phyloP scores from a whole-genome alignment of 2,888 invertebrate species.

The Hydroisotoma schaefferi region DNA sequence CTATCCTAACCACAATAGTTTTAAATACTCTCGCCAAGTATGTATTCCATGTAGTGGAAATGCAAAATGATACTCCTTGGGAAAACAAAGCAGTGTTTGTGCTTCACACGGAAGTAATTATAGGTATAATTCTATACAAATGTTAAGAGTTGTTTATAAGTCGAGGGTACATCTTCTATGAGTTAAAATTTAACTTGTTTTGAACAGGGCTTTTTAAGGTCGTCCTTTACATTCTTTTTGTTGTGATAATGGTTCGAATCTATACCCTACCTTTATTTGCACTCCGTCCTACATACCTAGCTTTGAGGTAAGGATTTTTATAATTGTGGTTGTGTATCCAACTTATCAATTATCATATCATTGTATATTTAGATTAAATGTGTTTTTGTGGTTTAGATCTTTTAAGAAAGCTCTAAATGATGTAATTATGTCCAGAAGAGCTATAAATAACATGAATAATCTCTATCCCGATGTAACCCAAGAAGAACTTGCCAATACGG shows the following conservation, averaged over 20 bases:
- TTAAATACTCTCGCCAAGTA: conserved; percentile 91
- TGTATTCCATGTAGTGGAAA: conserved; percentile 78
- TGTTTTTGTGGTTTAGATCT: conserved; percentile 60
- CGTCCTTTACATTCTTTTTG: conserved; percentile 82
- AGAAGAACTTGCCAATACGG: conserved; percentile 84
- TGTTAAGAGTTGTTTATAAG: neutral
- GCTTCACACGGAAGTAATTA: conserved; percentile 90
- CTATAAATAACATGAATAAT: conserved; percentile 97
- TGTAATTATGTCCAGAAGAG: conserved; percentile 91
- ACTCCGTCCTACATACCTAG: conserved; percentile 97
- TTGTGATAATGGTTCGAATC: conserved; percentile 92
- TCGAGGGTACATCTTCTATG: too few relatives aligned
- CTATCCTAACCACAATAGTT: conserved; percentile 88
- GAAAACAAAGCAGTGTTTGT: conserved; percentile 98
- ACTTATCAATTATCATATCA: too few relatives aligned
- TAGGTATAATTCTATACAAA: conserved; percentile 62
- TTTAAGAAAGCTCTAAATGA: conserved; percentile 97
- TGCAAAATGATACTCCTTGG: conserved; percentile 94
- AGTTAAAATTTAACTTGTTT: neutral
- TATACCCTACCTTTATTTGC: conserved; percentile 98
- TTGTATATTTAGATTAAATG: neutral
- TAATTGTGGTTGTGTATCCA: neutral
- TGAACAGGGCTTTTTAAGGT: conserved; percentile 62
- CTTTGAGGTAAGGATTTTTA: conserved; percentile 72
- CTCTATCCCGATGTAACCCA: conserved; percentile 92